Base-by-base conservation (phyloP, 2,888 invertebrate species). In the Choristoneura rosaceana region DNA sequence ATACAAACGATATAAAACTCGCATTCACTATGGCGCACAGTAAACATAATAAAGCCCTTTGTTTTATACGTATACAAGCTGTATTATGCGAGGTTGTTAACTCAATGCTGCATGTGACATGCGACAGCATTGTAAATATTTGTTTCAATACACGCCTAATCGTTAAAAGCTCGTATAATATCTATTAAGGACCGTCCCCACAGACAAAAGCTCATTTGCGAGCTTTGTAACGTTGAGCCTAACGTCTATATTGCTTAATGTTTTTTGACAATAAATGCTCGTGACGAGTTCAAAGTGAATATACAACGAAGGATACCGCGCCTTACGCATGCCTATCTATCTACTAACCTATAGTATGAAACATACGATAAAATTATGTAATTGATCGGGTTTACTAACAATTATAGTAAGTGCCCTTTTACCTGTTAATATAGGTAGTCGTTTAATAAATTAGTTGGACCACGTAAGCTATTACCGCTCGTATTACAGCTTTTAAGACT, bases 121-220 rank as follows among this genome's bases (percentile, higher is more conserved):
- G 52, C 55, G 63, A 50, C 47, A 68, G 71, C 15, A 63, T 38
- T 25, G 45, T 71, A 58, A 68, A 68, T 63, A 71, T 52, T 59
- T 55, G 47, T 47, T 65, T 50, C 25, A 33, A 63, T 71, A 67
- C 38, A n/a, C 25, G 12, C 67, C 25, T 34, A 52, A 58, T 33
- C 34, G 43, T 59, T 59, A n/a, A 67, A 67, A 67, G 33, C 15
- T 67, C 33, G 33, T 50, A 50, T 25, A 64, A 15, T 38, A 34
- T 34, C 10, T 50, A 15, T 47, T 50, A 47, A 60, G 34, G 60
- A 38, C 38, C n/a, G 60, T 38, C 25, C 55, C 25, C 17, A 59
- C 59, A 34, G 59, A 34, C 59, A 34, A 55, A 17, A 25, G 55
- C 25, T 25, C 55, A 4, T 55, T 55, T 55, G 55, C 10, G 55